A percentile compares a stretch with the other conserved stretches of the same genome.
Conservation (phyloP, 2,888 invertebrate genomes). For the Sinotaia quadrata region DNA sequence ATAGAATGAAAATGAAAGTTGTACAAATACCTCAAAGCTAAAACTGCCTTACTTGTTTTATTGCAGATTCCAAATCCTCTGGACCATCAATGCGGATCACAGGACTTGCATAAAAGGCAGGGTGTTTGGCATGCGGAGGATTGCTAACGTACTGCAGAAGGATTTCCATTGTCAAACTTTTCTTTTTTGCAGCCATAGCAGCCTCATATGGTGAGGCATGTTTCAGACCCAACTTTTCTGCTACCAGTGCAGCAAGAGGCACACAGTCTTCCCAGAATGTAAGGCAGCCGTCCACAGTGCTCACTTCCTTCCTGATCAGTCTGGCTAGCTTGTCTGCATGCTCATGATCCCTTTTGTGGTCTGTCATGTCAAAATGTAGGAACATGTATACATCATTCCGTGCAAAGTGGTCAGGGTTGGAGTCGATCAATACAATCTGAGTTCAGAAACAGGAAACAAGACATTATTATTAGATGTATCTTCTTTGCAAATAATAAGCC, state of each 20-base stretch:
- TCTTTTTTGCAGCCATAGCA: conserved; percentile 47
- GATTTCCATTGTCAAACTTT: conserved; percentile 43
- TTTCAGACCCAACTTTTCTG: conserved; percentile 33
- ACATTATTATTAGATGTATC: background rate
- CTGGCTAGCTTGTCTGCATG: conserved; percentile 45
- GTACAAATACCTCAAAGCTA: too few relatives aligned
- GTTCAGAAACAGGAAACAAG: background rate
- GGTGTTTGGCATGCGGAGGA: conserved; percentile 50
- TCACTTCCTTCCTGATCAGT: conserved; percentile 29
- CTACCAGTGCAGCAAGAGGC: conserved; percentile 48
- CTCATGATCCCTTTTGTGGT: conserved; percentile 42
- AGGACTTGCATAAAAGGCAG: conserved; percentile 42
- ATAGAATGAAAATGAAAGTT: too few relatives aligned
- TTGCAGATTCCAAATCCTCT: conserved; percentile 33
- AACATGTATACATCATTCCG: conserved; percentile 35
- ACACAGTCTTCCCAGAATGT: conserved; percentile 60
- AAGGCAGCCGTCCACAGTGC: conserved; percentile 47
- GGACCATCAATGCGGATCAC: conserved; percentile 27
- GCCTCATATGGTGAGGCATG: conserved; percentile 36
- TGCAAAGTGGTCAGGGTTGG: conserved; percentile 36
- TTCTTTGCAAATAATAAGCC: too few relatives aligned
- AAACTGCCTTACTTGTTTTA: conserved; percentile 26
- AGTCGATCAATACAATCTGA: conserved; percentile 51
- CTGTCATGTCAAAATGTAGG: conserved; percentile 44
- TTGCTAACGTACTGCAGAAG: conserved; percentile 36